A percentile compares a stretch with the other conserved stretches of the same genome.
phyloP scores from a whole-genome alignment of 2,113 vertebrate species.

The Chaetura pelagica region DNA sequence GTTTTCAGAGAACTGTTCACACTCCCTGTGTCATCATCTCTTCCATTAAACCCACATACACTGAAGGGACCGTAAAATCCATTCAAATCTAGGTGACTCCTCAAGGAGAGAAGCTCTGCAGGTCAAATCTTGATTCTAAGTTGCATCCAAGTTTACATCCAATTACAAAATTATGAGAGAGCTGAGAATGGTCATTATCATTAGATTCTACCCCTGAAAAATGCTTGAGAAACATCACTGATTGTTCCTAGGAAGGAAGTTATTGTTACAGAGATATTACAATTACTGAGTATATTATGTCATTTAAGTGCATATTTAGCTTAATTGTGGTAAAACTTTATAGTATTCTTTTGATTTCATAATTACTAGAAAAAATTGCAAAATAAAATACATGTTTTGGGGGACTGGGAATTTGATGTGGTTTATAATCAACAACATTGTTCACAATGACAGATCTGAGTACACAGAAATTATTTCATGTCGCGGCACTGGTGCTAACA shows the following conservation, averaged over 20 bases:
- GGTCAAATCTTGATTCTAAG: conserved; percentile 16
- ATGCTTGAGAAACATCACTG: fast-evolving
- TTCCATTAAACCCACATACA: background rate
- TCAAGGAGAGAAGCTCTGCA: background rate
- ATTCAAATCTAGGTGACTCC: background rate
- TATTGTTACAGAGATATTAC: conserved; percentile 17
- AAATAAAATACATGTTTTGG: conserved; percentile 56
- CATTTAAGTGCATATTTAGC: conserved; percentile 59
- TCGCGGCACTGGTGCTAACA: conserved; percentile 49
- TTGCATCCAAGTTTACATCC: background rate
- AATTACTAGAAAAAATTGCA: conserved; percentile 49
- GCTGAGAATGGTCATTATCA: background rate
- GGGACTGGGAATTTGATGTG: conserved; percentile 51
- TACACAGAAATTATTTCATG: conserved; percentile 48
- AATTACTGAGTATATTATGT: conserved; percentile 22
- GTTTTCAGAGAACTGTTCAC: background rate
- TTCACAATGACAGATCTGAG: conserved; percentile 33
- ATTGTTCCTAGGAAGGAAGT: conserved; percentile 5
- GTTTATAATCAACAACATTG: conserved; percentile 73
- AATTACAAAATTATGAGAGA: background rate
- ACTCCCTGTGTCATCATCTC: background rate
- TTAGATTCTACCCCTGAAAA: background rate
- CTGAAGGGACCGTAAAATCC: background rate
- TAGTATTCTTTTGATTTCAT: conserved; percentile 62
- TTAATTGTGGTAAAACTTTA: conserved; percentile 52